Conservation (phyloP, 2,888 invertebrate species). For the Eurytoma adleriae region DNA sequence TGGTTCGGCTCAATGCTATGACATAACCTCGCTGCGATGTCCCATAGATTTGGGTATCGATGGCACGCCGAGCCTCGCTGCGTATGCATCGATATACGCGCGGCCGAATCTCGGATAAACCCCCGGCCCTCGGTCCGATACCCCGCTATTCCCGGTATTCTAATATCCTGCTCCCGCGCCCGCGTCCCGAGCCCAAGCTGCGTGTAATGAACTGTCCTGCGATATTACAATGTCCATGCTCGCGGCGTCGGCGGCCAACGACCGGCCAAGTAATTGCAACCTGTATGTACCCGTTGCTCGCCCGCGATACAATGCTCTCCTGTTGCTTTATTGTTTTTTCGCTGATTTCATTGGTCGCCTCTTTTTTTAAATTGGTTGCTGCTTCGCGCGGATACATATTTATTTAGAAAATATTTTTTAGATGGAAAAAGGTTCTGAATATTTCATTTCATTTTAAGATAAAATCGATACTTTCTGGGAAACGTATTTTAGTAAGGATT, state of each 20-base stretch:
- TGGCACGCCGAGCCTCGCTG: conserved; percentile 63
- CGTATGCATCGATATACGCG: conserved; percentile 56
- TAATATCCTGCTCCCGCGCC: conserved; percentile 64
- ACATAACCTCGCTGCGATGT: conserved; percentile 58
- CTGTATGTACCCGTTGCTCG: background rate
- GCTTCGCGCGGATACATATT: too few species aligned
- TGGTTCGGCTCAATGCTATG: conserved; percentile 54
- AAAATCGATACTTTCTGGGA: too few species aligned
- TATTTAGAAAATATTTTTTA: too few species aligned
- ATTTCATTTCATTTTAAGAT: too few species aligned
- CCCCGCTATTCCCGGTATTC: conserved; percentile 68
- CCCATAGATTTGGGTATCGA: conserved; percentile 67
- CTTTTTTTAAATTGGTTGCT: too few species aligned
- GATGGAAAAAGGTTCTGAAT: too few species aligned
- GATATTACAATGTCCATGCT: conserved; percentile 60
- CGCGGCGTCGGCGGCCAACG: conserved; percentile 49
- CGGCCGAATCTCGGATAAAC: conserved; percentile 60
- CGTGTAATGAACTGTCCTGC: conserved; percentile 69
- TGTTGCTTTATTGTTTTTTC: too few species aligned
- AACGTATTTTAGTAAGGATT: too few species aligned
- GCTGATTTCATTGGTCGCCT: too few species aligned
- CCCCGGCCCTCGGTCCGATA: conserved; percentile 28
- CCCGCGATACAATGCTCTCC: background rate
- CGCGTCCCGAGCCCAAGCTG: conserved; percentile 19
- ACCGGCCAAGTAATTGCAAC: background rate